phyloP scores from a whole-genome alignment of 2,888 invertebrate genomes.

The Dolichomitus sp. region DNA sequence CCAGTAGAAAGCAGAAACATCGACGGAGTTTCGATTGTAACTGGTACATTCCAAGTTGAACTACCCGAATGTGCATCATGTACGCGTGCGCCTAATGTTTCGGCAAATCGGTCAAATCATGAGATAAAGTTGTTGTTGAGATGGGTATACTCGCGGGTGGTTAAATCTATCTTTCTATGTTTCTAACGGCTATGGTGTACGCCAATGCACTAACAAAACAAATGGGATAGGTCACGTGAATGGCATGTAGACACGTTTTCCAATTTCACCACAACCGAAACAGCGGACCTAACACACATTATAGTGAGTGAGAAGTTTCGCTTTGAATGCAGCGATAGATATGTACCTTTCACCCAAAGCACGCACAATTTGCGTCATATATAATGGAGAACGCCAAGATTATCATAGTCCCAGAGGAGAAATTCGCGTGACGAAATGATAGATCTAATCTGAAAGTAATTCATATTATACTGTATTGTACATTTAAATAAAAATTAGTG shows the following conservation, averaged over 20 bases:
- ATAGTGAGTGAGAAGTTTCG: conserved; percentile 16
- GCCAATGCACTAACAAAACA: conserved; percentile 21
- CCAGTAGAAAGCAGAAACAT: conserved; percentile 3
- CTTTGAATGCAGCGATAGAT: conserved; percentile 7
- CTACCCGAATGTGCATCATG: conserved; percentile 55
- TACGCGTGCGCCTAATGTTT: conserved; percentile 68
- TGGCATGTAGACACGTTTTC: conserved; percentile 62
- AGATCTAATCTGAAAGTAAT: conserved; percentile 9
- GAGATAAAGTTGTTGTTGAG: conserved; percentile 48
- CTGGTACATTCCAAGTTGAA: conserved; percentile 24
- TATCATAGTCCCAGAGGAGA: conserved; percentile 34
- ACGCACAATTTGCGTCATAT: conserved; percentile 17
- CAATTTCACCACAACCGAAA: conserved; percentile 49
- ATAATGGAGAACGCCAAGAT: conserved; percentile 5
- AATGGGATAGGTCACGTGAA: conserved; percentile 59
- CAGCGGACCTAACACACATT: conserved; percentile 25
- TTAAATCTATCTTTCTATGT: conserved; percentile 15
- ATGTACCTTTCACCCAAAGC: conserved; percentile 1
- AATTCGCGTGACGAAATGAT: conserved; percentile 39
- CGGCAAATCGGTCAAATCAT: conserved; percentile 74
- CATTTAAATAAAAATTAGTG: conserved; percentile 10
- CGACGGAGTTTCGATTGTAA: conserved; percentile 30
- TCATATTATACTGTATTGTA: not conserved
- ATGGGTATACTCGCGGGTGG: conserved; percentile 10
- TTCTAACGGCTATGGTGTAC: conserved; percentile 4